These are phyloP conservation scores for Psittacula derbiana DNA, from an alignment of 2,797 vertebrate genomes.

Conservation along the genomic window DNA sequence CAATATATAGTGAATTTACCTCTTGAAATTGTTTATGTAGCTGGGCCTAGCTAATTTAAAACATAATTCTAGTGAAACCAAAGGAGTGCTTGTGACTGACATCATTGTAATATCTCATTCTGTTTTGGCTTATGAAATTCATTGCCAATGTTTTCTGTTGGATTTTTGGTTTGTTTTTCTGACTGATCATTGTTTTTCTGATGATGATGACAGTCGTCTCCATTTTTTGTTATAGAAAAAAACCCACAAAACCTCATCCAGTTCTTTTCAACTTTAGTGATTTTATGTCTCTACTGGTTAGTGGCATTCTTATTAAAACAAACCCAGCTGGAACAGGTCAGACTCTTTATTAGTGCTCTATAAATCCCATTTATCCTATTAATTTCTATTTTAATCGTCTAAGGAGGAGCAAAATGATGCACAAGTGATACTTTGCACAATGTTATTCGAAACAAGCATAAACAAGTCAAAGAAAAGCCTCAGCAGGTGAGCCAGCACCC, in stretches of 20 bases:
- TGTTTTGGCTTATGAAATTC: background rate
- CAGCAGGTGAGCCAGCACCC: background rate
- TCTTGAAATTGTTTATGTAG: background rate
- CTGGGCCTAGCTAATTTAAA: background rate
- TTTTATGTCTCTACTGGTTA: background rate
- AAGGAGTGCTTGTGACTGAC: background rate
- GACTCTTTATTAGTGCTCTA: background rate
- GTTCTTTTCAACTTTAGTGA: background rate
- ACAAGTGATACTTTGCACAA: background rate
- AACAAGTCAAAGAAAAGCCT: background rate
- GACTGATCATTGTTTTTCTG: background rate
- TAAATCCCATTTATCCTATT: background rate
- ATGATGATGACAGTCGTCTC: rapidly evolving
- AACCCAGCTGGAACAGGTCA: background rate
- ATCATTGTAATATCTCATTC: background rate
- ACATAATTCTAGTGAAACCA: background rate
- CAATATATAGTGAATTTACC: background rate
- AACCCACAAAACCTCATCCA: background rate
- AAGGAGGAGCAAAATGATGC: background rate
- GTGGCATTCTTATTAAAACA: background rate
- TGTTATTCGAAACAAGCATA: background rate
- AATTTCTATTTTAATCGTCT: background rate
- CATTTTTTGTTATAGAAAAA: background rate
- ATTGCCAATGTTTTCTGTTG: background rate
- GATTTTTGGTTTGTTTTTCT: background rate